phyloP scores from a whole-genome alignment of 2,797 vertebrate genomes.

The Limosa lapponica region DNA sequence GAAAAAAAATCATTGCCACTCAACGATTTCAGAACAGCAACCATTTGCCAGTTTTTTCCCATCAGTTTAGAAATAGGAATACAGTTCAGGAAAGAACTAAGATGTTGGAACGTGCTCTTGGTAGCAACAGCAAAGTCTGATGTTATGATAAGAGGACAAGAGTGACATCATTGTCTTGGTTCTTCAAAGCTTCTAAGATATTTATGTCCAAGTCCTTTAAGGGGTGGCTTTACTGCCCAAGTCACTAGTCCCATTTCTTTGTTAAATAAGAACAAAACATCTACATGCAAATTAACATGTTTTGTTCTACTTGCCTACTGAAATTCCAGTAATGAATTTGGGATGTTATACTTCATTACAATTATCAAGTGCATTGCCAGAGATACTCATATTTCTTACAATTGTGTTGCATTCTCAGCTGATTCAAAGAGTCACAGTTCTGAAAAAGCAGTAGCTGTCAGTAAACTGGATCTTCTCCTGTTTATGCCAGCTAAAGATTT shows the following conservation, averaged over 20 bases:
- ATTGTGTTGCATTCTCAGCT: neutral
- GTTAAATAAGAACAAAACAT: neutral
- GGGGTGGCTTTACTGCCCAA: neutral
- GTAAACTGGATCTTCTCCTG: neutral
- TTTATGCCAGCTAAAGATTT: neutral
- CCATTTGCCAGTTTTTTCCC: neutral
- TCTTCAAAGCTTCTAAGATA: neutral
- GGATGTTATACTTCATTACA: neutral
- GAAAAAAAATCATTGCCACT: neutral
- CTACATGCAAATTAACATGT: neutral
- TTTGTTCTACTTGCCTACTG: neutral
- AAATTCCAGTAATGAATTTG: neutral
- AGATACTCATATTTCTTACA: neutral
- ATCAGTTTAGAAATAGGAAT: neutral
- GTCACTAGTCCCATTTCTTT: neutral
- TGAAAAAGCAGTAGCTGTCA: neutral
- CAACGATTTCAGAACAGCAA: accelerated
- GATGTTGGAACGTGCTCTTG: neutral
- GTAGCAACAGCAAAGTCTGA: neutral
- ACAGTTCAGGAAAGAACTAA: neutral
- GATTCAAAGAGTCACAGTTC: neutral
- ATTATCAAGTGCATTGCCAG: neutral
- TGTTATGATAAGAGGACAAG: neutral
- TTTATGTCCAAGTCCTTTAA: neutral
- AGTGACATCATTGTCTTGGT: neutral